These are phyloP conservation scores for Seriola rivoliana DNA, from an alignment of 2,113 vertebrate genomes.

Conservation along the genomic window DNA sequence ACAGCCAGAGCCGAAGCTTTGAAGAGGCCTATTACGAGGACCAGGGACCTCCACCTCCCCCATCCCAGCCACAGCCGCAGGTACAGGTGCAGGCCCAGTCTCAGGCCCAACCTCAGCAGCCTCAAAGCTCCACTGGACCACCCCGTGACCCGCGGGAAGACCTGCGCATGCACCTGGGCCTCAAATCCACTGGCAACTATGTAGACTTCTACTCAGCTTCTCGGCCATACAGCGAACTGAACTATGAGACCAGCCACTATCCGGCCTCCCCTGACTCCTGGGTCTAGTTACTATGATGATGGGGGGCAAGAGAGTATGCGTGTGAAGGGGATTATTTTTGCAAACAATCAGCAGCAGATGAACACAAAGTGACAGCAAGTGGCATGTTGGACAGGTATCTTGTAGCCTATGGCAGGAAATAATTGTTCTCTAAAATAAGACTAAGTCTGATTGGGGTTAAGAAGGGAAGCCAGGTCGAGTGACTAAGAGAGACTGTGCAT, in stretches of 20 bases:
- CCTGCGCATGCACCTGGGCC: slow-evolving; percentile 99
- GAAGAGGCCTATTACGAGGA: slow-evolving; percentile 79
- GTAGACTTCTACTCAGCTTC: slow-evolving; percentile 99
- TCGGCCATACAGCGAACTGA: slow-evolving; percentile 99
- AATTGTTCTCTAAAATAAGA: slow-evolving; percentile 47
- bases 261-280: slow-evolving; percentile 99
- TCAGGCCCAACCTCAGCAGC: slow-evolving; percentile 86
- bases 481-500: slow-evolving; percentile 75
- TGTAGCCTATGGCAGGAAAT: slow-evolving; percentile 42
- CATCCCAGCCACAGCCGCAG: slow-evolving; percentile 65
- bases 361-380: slow-evolving; percentile 46
- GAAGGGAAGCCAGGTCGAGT: slow-evolving; percentile 55
- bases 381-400: slow-evolving; percentile 47
- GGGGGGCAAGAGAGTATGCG: slow-evolving; percentile 56
- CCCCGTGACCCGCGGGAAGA: slow-evolving; percentile 85
- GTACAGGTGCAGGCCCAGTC: slow-evolving; percentile 38
- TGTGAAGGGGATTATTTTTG: slow-evolving; percentile 76
- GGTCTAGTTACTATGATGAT: slow-evolving; percentile 88
- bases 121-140: slow-evolving; percentile 82
- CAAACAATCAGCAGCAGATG: slow-evolving; percentile 64
- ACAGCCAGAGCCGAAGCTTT: slow-evolving; percentile 81
- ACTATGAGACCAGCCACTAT: slow-evolving; percentile 99
- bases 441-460: slow-evolving; percentile 26
- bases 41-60: slow-evolving; percentile 65
- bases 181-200: slow-evolving; percentile 99